Base-by-base conservation (phyloP, 2,888 invertebrate species). In the Laothoe populi region DNA sequence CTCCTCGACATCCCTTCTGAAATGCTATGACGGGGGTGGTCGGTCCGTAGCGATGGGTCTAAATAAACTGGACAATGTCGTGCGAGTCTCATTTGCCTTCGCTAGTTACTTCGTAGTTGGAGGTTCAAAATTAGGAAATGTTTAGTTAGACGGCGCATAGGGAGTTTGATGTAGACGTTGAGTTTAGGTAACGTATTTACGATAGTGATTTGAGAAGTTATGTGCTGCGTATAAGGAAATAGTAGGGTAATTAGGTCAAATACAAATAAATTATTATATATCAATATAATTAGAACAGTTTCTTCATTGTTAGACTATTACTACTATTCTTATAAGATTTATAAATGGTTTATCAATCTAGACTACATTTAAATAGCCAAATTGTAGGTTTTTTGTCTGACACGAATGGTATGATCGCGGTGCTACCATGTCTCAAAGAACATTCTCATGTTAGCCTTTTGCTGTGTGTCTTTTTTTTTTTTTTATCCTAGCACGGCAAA, bases 81-180 rank as follows among this genome's bases (percentile, higher is more conserved):
- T 85, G 81, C 82, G 81, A 79, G 85, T 84, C 84, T 88, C 87
- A 87, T 89, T 88, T 87, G 83, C 84, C 75, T 70, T 71, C 73
- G 80, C 80, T 84, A 86, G 86, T 87, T 86, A 87, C 85, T 77
- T 67, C 75, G 82, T 83, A 82, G 82, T 84, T 80, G 73, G 78
- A 75, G 81, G 77, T 75, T 81, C 74, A 78, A 82, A 86, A 87
- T 87, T 87, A 87, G 86, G 82, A 81, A 82, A 86, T 87, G 84
- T 86, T 88, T 84, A 87, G 86, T 82, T 83, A 80, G 81, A 80
- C 42, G 60, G 66, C 49, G 76, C 73, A 71, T 76, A 75, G 72
- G 73, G 73, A 70, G 72, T 70, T 66, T 67, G 72, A 65, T 68
- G 40, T 42, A 49, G 60, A 71, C 72, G 69, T 72, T 70, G 68